These are phyloP conservation scores for Baryphthengus martii DNA, from an alignment of 2,113 vertebrate species.

Conservation along the genomic window DNA sequence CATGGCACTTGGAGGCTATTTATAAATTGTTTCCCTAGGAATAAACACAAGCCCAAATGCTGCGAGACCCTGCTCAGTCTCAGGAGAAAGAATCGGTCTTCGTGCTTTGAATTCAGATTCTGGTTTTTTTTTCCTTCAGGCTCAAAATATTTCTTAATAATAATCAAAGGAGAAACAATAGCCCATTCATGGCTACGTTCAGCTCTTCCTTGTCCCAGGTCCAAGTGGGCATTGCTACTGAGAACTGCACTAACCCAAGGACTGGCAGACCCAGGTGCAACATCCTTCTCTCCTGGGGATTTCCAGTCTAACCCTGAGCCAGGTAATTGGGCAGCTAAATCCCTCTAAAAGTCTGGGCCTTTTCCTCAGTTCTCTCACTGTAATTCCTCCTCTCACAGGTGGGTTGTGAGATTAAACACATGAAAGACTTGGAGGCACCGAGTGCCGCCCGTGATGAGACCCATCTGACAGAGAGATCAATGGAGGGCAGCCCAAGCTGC, in stretches of 20 bases:
- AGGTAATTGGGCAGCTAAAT: constrained; percentile 61
- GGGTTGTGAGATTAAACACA: constrained; percentile 60
- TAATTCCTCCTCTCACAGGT: constrained; percentile 54
- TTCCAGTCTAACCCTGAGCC: constrained; percentile 24
- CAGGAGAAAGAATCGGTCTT: background rate
- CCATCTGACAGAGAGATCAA: constrained; percentile 54
- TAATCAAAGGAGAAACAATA: background rate
- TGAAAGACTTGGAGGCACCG: constrained; percentile 16
- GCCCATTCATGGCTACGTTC: background rate
- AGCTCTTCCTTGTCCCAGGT: background rate
- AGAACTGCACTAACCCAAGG: background rate
- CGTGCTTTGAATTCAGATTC: background rate
- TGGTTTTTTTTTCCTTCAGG: background rate
- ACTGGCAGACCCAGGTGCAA: constrained; percentile 5
- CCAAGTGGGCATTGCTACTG: background rate
- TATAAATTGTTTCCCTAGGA: background rate
- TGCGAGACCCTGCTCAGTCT: background rate
- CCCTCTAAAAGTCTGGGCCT: constrained; percentile 33
- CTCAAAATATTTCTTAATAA: background rate
- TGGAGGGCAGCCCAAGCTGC: background rate
- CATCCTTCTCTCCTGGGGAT: background rate
- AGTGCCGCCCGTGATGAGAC: constrained; percentile 8
- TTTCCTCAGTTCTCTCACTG: constrained; percentile 25
- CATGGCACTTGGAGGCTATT: background rate
- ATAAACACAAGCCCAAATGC: background rate